Base-by-base conservation (phyloP, 2,888 invertebrate genomes). In the Melieria picta region DNA sequence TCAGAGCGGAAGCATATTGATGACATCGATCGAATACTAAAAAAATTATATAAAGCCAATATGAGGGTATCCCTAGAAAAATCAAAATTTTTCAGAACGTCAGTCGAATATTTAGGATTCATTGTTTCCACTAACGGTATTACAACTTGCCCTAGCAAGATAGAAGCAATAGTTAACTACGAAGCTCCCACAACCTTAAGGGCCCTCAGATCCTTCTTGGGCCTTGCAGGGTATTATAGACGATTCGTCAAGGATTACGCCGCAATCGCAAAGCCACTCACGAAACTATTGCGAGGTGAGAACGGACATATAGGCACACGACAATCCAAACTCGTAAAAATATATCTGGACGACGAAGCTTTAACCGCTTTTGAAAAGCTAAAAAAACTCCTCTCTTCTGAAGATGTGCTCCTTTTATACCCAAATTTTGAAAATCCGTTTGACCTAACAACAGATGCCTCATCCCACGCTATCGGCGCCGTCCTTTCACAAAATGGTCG, bases 361-460 rank as follows among this genome's bases (percentile, higher is more conserved):
- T 45, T 70, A 62, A 46, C 67, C 4, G 72, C 71, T 30, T 69
- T 72, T 57, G 63, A 72, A 1, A 64, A 65, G 52, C 42, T 65
- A 9, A 70, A 75, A 65, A 57, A 13, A 46, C 60, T 73, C 43
- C 48, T 71, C 30, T 64, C 68, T 43, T 69, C 71, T n/a, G 71
- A 71, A 48, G 61, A 66, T 45, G 72, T 72, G 13, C 58, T 69
- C n/a, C 71, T 74, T 10, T 60, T 63, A 11, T 68, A 72, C 55
- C 72, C 72, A 5, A 62, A 75, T 55, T 75, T 47, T 55, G 50
- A 50, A 3, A 71, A 73, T n/a, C 65, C 73, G 9, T 72, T 73
- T 10, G 69, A 75, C 50, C 46, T 73, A 42, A 74, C 72, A 13
- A 74, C 72, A 4, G 74, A 74, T 42, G 72, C 74, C 7, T 74